Evolutionary conservation across 2,113 vertebrate genomes (phyloP), one percentile per base, ranked within the genome.

Genomic region (Cinclus mexicanus): DNA sequence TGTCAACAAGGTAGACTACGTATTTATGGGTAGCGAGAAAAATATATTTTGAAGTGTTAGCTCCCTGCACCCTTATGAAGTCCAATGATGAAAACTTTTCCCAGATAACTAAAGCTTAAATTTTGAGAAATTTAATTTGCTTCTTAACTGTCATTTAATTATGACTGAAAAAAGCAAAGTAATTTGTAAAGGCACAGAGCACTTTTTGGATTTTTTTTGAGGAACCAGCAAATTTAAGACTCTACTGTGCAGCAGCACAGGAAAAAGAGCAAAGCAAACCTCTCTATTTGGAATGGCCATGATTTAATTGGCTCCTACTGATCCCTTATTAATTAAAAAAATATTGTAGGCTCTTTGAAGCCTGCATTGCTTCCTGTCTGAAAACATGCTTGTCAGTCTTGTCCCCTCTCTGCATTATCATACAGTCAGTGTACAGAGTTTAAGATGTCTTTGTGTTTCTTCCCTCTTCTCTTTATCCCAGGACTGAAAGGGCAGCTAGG

Each of bases 271-370:
- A 97, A 90, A 83, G 55, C 67, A 74, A 65, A 80, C 44, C 59
- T 69, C 35, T 80, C 42, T 72, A 6, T 91, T 95, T 90, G 67
- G 63, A 95, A 88, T 35, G 20, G 21, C 17, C 59, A 79, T 52
- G 75, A 79, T 76, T 91, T 97, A 96, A 95, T 94, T 91, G 87
- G 68, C 63, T 97, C 64, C 90, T 86, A 88, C 79, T 91, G 95
- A 92, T 92, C 37, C 55, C 63, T 90, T 90, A 94, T 87, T 94
- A 94, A 91, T 95, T 96, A 88, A 93, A 95, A 95, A 94, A 90
- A 87, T 85, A 74, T 65, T 85, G 69, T 49, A 89, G 57, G 46
- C 57, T 95, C 78, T 95, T 94, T 95, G 94, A 95, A 91, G 57
- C 53, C 33, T 75, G 46, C 46, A 49, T 94, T 93, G 28, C 78